Conservation (phyloP, 2,113 vertebrate species). For the Macrotis lagotis region DNA sequence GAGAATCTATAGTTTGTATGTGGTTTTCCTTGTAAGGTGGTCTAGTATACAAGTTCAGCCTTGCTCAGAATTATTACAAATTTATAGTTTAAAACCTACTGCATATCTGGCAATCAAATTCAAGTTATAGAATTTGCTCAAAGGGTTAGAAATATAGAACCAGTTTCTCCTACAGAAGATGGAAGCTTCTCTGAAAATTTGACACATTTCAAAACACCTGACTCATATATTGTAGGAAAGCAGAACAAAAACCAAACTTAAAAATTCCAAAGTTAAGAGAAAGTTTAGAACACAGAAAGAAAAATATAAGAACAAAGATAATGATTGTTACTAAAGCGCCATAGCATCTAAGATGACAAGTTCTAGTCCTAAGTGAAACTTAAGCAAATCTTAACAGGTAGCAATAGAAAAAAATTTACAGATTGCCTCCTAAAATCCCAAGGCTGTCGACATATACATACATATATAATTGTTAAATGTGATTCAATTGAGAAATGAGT, state of each 20-base stretch:
- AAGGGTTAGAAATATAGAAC: neutral
- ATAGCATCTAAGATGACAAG: neutral
- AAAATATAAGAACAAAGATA: neutral
- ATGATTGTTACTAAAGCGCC: neutral
- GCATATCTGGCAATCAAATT: neutral
- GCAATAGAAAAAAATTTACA: neutral
- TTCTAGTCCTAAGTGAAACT: neutral
- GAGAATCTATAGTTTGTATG: neutral
- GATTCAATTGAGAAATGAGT: neutral
- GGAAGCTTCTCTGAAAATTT: neutral
- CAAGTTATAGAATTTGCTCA: neutral
- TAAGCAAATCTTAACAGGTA: neutral
- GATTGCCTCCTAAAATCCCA: neutral
- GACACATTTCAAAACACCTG: neutral
- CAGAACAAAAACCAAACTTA: neutral
- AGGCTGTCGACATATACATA: no score
- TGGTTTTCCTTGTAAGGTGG: neutral
- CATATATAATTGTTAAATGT: neutral
- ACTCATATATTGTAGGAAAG: neutral
- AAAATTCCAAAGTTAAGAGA: no score
- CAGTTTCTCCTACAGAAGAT: neutral
- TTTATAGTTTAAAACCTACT: neutral
- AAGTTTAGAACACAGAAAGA: neutral
- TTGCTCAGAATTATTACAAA: neutral
- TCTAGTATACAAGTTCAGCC: neutral